Conservation (phyloP, 2,888 invertebrate species). For the Calameuta filiformis region DNA sequence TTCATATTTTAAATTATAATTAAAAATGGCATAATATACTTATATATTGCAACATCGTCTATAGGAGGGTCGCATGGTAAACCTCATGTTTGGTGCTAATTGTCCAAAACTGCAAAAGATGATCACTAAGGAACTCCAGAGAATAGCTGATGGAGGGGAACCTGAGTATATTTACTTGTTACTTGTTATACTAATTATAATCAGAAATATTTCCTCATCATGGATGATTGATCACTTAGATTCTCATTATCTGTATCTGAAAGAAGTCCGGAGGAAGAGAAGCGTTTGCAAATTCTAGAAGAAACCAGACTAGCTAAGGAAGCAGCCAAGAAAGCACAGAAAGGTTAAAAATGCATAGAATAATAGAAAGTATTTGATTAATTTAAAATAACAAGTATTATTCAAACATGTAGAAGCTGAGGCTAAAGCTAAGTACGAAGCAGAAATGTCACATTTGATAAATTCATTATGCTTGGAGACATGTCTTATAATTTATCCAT, state of each 20-base stretch:
- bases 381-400: not conserved
- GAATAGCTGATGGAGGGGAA: constrained; percentile 47
- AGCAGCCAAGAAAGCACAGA: constrained; percentile 50
- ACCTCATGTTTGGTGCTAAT: constrained; percentile 87
- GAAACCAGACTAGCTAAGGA: constrained; percentile 54
- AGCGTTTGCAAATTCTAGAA: constrained; percentile 48
- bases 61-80: constrained; percentile 82
- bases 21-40: not conserved
- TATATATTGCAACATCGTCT: not conserved
- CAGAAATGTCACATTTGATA: constrained; percentile 53
- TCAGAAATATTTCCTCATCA: not conserved
- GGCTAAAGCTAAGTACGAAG: constrained; percentile 53
- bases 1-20: not conserved
- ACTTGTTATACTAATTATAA: not conserved
- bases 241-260: constrained; percentile 60
- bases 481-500: constrained; percentile 57
- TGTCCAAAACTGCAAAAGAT: constrained; percentile 81
- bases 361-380: not conserved
- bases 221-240: constrained; percentile 26
- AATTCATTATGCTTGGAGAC: constrained; percentile 51
- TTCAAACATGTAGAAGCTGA: constrained; percentile 45
- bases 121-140: constrained; percentile 74
- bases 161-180: constrained; percentile 47
- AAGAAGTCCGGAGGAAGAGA: constrained; percentile 68
- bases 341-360: constrained; percentile 39